Evolutionary conservation across 2,113 vertebrate species (phyloP).

Genomic region (Trachemys scripta): DNA sequence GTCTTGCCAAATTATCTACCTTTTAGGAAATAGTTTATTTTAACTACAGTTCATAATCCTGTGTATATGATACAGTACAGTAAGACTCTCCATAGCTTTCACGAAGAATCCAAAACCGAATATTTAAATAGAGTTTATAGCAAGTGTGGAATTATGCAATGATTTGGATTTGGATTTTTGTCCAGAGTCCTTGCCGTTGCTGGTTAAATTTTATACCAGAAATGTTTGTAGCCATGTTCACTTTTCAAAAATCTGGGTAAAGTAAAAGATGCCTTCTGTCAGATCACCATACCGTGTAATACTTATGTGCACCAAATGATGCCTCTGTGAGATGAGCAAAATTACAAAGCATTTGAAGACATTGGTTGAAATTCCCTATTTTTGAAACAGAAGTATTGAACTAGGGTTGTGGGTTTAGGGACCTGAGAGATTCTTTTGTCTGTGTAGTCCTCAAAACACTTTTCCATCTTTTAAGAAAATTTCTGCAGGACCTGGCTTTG

Average conservation of each 20-base stretch:
- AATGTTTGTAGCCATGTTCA: neutral
- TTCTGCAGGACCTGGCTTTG: neutral
- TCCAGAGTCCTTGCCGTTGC: neutral
- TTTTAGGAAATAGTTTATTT: neutral
- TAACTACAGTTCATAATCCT: neutral
- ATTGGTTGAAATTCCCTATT: neutral
- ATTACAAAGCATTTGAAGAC: neutral
- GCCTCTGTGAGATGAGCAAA: neutral
- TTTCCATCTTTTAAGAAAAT: neutral
- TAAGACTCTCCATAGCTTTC: neutral
- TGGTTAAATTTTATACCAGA: neutral
- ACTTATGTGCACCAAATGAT: neutral
- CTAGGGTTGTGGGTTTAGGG: rapidly evolving
- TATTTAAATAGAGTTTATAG: neutral
- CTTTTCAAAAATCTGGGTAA: neutral
- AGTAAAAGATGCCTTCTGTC: neutral
- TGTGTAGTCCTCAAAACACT: rapidly evolving
- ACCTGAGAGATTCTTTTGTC: neutral
- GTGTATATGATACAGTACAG: neutral
- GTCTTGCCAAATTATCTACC: neutral
- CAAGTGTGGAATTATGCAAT: neutral
- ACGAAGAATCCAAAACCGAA: neutral
- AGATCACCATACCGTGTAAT: neutral
- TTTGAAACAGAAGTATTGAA: neutral
- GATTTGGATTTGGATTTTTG: neutral